Evolutionary conservation across 1,140 invertebrate species (phyloP).

Genomic region (Trichonephila clavipes): DNA sequence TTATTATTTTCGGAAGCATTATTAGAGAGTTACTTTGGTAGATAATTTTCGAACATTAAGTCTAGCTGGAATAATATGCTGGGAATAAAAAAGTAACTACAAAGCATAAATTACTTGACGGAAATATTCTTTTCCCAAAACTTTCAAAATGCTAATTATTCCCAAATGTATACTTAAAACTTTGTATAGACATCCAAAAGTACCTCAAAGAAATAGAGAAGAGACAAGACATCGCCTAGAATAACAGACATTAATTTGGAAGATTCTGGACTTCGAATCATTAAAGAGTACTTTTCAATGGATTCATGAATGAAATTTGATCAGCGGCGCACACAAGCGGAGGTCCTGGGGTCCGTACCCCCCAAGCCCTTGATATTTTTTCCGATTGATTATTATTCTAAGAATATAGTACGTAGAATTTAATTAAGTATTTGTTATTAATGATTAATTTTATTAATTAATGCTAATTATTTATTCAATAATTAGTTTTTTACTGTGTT

Average conservation of each 20-base stretch:
- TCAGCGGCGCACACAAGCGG: too few species aligned
- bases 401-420: too few species aligned
- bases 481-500: too few species aligned
- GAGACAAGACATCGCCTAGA: neutral
- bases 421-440: too few species aligned
- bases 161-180: conserved; percentile 5
- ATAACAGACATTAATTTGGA: neutral
- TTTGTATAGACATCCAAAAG: neutral
- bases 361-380: too few species aligned
- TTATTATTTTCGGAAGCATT: neutral
- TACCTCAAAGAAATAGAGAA: neutral
- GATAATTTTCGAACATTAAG: conserved; percentile 37
- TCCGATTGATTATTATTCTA: too few species aligned
- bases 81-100: neutral
- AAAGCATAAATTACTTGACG: neutral
- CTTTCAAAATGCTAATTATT: neutral
- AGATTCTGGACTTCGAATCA: neutral
- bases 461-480: too few species aligned
- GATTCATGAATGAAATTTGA: too few species aligned
- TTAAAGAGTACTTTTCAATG: neutral
- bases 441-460: too few species aligned
- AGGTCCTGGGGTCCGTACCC: too few species aligned
- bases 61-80: neutral
- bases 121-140: neutral
- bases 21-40: neutral